Evolutionary conservation across 2,797 vertebrate genomes (phyloP), one percentile per base, ranked within the genome.

Genomic region (Buphagus erythrorhynchus): DNA sequence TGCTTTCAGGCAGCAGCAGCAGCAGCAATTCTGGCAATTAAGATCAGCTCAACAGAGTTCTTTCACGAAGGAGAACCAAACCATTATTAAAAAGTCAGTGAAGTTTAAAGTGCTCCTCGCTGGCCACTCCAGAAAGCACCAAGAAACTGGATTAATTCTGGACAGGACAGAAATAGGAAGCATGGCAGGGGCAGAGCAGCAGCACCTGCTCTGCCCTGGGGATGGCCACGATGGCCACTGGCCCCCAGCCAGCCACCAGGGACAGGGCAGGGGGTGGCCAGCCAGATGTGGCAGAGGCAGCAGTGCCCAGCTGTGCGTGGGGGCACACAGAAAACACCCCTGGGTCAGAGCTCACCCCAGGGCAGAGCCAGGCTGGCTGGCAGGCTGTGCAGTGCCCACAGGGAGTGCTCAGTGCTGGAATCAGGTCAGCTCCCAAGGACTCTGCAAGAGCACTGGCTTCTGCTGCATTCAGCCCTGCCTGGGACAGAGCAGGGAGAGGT

Each of bases 401-500:
- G 83, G 78, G 76, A 71, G 65, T 54, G 31, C 76, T 81, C 59
- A 36, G 17, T 11, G 45, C 48, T 18, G 76, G 62, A 90, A 86
- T 42, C 66, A 46, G 95, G 69, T 62, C 94, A 86, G 38, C 69
- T 74, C 82, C 45, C 75, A 49, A 80, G 90, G 86, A 38, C 88
- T 68, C 35, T n/a, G 29, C 16, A 45, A 74, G 28, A 67, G 36
- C 9, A 5, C 65, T 57, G 62, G 38, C 38, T 87, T n/a, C 86
- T 67, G 31, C 20, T 88, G 31, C 49, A 13, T 8, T 49, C 75
- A 74, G 57, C 43, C 35, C 33, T 38, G 54, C 51, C 52, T 29
- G 33, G 11, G 49, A 16, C 21, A 31, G 75, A 65, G 51, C 77
- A 67, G 35, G 29, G 43, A 43, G 62, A 51, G 69, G 54, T 38